Evolutionary conservation across 2,113 vertebrate species (phyloP), one percentile per base, ranked within the genome.

Genomic region (Pavo muticus): DNA sequence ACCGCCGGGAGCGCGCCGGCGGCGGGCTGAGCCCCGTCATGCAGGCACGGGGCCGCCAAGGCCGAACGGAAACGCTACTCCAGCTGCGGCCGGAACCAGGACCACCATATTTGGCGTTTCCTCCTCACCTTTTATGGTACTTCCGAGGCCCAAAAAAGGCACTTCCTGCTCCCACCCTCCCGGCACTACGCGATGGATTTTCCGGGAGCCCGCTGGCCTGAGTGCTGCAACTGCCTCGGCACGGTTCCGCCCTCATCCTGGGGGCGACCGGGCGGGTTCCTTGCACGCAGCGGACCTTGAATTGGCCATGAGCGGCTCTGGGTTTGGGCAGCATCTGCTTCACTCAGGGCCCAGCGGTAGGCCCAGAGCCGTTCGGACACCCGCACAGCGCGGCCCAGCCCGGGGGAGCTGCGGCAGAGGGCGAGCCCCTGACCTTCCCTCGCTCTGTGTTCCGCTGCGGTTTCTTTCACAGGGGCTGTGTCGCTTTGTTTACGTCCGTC

Each of bases 61-160:
- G 52, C 52, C 21, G 37, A 86, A 18, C 77, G 83, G 69, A 89
- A 80, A 21, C 88, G 2, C 35, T 17, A 3, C 54, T 64, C 39
- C 24, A 20, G 35, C 69, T 2, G 3, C 16, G 9, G 14, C 95
- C 89, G 93, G 93, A 94, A 91, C 32, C 2, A 0, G 0, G 2
- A 3, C 4, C 4, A 8, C 94, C 95, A 94, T 48, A 94, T 87
- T 32, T 92, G 87, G 94, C 0, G 25, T 30, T 94, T 95, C 92
- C 95, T 60, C 7, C 21, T 29, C 1, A 9, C 92, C 94, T 94
- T 76, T 86, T 95, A 4, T 87, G 81, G 92, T 1, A 1, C n/a
- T 91, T 95, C 95, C 94, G 87, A 5, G 4, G 2, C 6, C 95
- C 92, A 89, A 77, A 95, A 45, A 74, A 81, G 94, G 94, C 10